phyloP scores from a whole-genome alignment of 2,797 vertebrate species.

The Heliangelus exortis region DNA sequence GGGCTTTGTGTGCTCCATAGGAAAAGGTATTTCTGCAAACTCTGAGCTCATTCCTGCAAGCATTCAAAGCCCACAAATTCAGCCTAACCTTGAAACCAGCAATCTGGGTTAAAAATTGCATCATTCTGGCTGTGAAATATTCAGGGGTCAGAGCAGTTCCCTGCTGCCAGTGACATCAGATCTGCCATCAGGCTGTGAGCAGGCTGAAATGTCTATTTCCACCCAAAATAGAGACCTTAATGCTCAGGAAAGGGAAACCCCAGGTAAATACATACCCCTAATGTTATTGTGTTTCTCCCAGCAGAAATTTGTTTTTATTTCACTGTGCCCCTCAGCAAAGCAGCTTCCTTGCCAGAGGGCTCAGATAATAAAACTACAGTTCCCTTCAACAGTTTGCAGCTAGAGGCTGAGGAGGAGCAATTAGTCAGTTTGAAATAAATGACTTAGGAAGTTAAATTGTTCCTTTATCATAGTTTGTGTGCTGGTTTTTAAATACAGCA shows the following conservation, averaged over 20 bases:
- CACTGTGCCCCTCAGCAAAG: neutral
- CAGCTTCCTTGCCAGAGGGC: constrained; percentile 27
- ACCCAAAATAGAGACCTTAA: neutral
- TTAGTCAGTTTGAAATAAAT: constrained; percentile 58
- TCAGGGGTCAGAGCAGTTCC: constrained; percentile 8
- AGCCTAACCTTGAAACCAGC: neutral
- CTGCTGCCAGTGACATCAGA: neutral
- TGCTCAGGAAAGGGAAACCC: constrained; percentile 16
- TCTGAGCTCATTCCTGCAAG: accelerated
- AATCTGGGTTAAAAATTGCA: neutral
- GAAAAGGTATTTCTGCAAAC: neutral
- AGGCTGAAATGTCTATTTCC: constrained; percentile 13
- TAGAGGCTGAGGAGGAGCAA: constrained; percentile 43
- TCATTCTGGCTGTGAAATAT: neutral
- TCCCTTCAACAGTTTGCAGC: constrained; percentile 31
- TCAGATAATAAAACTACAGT: neutral
- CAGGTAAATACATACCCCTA: neutral
- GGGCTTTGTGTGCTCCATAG: neutral
- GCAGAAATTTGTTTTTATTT: neutral
- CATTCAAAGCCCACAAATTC: neutral
- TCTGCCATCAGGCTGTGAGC: neutral
- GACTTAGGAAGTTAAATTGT: constrained; percentile 41
- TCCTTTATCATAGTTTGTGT: neutral
- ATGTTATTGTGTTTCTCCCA: neutral
- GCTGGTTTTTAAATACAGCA: neutral